Evolutionary conservation across 2,797 vertebrate species (phyloP).

Genomic region (Avahi laniger): DNA sequence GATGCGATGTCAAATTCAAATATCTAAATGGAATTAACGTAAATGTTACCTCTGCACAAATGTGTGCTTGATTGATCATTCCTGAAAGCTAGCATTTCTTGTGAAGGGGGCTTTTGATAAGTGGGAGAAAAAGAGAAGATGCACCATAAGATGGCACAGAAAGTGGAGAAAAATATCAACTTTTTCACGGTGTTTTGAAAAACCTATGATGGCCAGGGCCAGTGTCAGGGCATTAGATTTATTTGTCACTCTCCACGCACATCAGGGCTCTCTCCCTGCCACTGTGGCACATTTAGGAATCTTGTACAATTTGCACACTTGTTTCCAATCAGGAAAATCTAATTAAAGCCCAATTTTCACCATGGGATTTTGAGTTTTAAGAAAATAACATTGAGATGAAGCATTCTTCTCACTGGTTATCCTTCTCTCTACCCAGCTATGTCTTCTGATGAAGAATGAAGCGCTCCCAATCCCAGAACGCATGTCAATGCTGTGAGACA

Average conservation of each 20-base stretch:
- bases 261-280: neutral
- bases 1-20: neutral
- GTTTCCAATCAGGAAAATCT: neutral
- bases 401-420: neutral
- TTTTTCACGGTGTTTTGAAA: neutral
- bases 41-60: neutral
- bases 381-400: neutral
- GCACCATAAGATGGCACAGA: neutral
- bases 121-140: neutral
- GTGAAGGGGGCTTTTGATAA: neutral
- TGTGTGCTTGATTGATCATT: neutral
- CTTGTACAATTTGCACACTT: neutral
- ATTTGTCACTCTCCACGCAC: accelerated
- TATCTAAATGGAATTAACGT: neutral
- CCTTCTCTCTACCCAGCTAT: neutral
- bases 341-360: neutral
- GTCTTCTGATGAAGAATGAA: neutral
- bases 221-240: accelerated
- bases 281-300: neutral
- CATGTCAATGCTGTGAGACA: neutral
- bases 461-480: neutral
- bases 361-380: neutral
- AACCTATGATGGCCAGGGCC: neutral
- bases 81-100: neutral
- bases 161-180: neutral